Evolutionary conservation across 2,797 vertebrate genomes (phyloP).

Genomic region (Typhlichthys eigenmanni): DNA sequence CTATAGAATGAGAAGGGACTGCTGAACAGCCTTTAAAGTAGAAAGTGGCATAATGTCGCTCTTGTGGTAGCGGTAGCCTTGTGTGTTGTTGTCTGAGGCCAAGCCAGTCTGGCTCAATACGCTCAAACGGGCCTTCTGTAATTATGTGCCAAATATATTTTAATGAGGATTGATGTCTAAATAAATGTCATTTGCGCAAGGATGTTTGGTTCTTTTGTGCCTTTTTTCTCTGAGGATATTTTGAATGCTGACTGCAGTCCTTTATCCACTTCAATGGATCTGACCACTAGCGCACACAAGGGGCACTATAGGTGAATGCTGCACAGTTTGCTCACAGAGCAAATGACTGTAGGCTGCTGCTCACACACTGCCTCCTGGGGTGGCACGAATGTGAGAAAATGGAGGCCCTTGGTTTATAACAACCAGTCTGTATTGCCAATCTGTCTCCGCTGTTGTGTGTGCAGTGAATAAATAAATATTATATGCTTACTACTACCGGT

Average conservation of each 20-base stretch:
- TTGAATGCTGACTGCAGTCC: slow-evolving; percentile 21
- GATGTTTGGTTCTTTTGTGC: slow-evolving; percentile 26
- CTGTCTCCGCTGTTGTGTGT: slow-evolving; percentile 53
- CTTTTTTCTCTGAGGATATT: slow-evolving; percentile 15
- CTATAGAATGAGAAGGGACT: slow-evolving; percentile 29
- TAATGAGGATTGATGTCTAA: slow-evolving; percentile 71
- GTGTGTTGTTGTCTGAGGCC: slow-evolving; percentile 53
- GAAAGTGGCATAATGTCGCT: slow-evolving; percentile 42
- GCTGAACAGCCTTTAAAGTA: slow-evolving; percentile 46
- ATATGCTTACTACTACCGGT: neutral
- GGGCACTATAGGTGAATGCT: slow-evolving; percentile 13
- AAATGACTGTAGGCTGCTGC: slow-evolving; percentile 26
- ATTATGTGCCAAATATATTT: slow-evolving; percentile 78
- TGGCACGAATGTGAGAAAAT: slow-evolving; percentile 64
- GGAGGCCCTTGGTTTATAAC: slow-evolving; percentile 20
- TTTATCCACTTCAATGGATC: slow-evolving; percentile 35
- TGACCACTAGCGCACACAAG: slow-evolving; percentile 35
- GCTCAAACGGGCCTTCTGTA: slow-evolving; percentile 67
- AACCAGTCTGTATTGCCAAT: neutral
- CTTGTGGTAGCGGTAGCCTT: slow-evolving; percentile 36
- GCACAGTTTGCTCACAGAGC: slow-evolving; percentile 31
- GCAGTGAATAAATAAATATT: slow-evolving; percentile 47
- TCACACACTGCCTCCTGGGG: slow-evolving; percentile 43
- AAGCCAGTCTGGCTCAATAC: slow-evolving; percentile 36
- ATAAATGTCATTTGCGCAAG: slow-evolving; percentile 59